Evolutionary conservation across 2,113 vertebrate genomes (phyloP).

Genomic region (Zosterops hypoxanthus): DNA sequence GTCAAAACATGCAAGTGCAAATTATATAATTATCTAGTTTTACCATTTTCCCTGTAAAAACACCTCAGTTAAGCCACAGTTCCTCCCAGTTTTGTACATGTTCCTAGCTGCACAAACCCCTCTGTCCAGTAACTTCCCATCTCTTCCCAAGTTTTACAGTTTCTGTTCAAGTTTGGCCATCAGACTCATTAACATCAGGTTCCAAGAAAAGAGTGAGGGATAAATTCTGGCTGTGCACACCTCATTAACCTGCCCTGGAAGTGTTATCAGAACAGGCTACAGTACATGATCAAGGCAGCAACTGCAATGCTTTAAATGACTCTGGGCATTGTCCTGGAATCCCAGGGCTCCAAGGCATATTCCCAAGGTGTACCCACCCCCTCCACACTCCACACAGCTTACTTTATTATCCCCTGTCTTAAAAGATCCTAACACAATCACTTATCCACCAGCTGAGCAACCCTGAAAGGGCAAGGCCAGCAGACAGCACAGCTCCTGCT

Average conservation of each 20-base stretch:
- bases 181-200: neutral
- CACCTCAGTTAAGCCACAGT: neutral
- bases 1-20: neutral
- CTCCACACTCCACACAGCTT: neutral
- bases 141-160: neutral
- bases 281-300: accelerated
- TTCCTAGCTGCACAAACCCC: neutral
- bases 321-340: neutral
- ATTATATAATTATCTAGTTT: neutral
- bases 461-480: neutral
- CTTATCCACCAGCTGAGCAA: neutral
- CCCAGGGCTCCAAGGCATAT: neutral
- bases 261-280: neutral
- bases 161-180: neutral
- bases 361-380: neutral
- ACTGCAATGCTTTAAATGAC: neutral
- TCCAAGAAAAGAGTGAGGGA: neutral
- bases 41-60: neutral
- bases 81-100: neutral
- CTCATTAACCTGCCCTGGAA: neutral
- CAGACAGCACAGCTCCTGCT: neutral
- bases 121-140: neutral
- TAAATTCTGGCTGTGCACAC: neutral
- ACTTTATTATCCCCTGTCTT: neutral
- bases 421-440: neutral